Evolutionary conservation across 2,113 vertebrate species (phyloP).

Genomic region (Boulengeromyrus knoepffleri): DNA sequence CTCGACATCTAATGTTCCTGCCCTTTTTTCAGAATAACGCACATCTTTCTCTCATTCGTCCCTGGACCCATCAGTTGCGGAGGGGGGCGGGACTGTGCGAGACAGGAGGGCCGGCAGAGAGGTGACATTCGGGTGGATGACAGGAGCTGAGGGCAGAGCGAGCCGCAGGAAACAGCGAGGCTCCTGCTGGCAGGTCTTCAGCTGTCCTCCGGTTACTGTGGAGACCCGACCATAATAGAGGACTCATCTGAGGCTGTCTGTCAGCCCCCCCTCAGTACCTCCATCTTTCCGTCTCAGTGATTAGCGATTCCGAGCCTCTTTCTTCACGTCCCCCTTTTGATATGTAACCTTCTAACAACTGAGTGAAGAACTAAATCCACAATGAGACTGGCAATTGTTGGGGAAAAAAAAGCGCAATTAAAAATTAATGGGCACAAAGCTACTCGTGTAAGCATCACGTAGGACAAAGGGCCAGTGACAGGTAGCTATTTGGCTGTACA

Average conservation of each 20-base stretch:
- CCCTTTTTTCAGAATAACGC: neutral
- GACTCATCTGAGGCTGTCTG: conserved; percentile 13
- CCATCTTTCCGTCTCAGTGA: conserved; percentile 15
- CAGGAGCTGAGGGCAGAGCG: neutral
- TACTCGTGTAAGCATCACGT: conserved; percentile 38
- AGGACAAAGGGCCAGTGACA: conserved; percentile 47
- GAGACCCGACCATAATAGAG: conserved; percentile 23
- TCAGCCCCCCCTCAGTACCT: neutral
- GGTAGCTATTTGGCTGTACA: conserved; percentile 50
- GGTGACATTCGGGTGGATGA: neutral
- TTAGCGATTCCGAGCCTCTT: conserved; percentile 18
- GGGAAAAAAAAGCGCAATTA: conserved; percentile 39
- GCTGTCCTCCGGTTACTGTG: conserved; percentile 21
- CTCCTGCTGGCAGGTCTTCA: conserved; percentile 4
- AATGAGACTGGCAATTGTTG: conserved; percentile 41
- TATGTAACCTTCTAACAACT: conserved; percentile 35
- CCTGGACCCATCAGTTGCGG: neutral
- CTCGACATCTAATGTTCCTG: neutral
- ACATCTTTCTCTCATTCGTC: neutral
- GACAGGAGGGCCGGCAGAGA: neutral
- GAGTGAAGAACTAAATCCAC: conserved; percentile 32
- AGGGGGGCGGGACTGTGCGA: neutral
- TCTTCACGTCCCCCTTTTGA: conserved; percentile 24
- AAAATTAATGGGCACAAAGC: conserved; percentile 47
- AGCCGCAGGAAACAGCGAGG: neutral